Base-by-base conservation (phyloP, 2,113 vertebrate genomes). In the Campylomormyrus tamandua region DNA sequence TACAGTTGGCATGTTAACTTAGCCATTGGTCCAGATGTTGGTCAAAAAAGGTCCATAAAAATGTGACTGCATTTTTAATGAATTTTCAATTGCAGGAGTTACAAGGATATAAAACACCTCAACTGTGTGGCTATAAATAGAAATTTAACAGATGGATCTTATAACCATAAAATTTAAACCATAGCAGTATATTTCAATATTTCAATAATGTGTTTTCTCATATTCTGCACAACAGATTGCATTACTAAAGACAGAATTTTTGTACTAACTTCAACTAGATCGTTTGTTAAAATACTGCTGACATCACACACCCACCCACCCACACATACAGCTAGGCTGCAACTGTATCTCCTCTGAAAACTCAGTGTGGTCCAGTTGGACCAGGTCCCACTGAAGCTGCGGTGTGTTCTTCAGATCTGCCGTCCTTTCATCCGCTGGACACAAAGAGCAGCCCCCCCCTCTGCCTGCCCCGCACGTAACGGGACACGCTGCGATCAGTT, bases 111-210 rank as follows among this genome's bases (percentile, higher is more conserved):
- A 48, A 87, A 87, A 86, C 48, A 87, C 24, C 15, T 31, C 21
- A 35, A n/a, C 46, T 6, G 27, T 3, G 46, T 27, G 49, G 13
- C 49, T n/a, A 46, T n/a, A 49, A 45, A 85, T 27, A 85, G 19
- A 85, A 49, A 85, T n/a, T 50, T 52, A 52, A 87, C 85, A 87
- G 85, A 87, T 52, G 49, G 49, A 53, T 42, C 52, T 58, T 62
- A 49, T 58, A 42, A 56, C 46, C 19, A 9, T 17, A 35, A 49
- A 58, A 56, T 87, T 45, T 42, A 87, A 46, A 46, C 50, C 24
- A 52, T 87, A 52, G n/a, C 49, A 49, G 83, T 52, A 52, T 87
- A 87, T 52, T 50, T 35, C 85, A 53, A 53, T 48, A 48, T 49
- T 85, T 45, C 83, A 45, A 49, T 49, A 49, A 85, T 49, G 17